These are phyloP conservation scores for Gopherus flavomarginatus DNA, from an alignment of 2,113 vertebrate genomes.

Conservation along the genomic window DNA sequence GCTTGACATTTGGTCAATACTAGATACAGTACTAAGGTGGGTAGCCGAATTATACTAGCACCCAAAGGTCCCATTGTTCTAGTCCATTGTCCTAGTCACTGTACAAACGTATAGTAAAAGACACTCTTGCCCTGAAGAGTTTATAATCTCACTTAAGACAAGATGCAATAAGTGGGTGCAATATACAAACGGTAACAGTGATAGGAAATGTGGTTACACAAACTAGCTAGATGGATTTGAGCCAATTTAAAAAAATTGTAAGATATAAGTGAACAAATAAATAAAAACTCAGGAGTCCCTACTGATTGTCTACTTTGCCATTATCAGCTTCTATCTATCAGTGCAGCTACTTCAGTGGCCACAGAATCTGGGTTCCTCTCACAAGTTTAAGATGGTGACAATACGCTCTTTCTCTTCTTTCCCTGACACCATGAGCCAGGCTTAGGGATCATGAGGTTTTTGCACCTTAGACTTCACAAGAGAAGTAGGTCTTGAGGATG, in stretches of 20 bases:
- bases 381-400: background rate
- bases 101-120: conserved; percentile 7
- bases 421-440: background rate
- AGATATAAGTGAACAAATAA: background rate
- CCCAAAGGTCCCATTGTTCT: background rate
- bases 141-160: conserved; percentile 4
- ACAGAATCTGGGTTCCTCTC: background rate
- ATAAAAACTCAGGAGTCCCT: background rate
- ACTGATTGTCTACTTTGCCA: rapidly evolving
- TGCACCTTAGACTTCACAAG: background rate
- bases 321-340: background rate
- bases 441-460: background rate
- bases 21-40: too few species aligned
- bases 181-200: background rate
- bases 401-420: background rate
- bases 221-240: background rate
- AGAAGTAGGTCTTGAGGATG: background rate
- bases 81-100: background rate
- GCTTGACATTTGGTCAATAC: background rate
- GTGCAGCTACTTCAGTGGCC: background rate
- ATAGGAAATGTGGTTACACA: background rate
- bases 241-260: background rate
- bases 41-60: background rate
- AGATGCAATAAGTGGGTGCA: conserved; percentile 9
- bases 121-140: background rate